These are phyloP conservation scores for Volucella inflata DNA, from an alignment of 2,888 invertebrate species.

Conservation along the genomic window DNA sequence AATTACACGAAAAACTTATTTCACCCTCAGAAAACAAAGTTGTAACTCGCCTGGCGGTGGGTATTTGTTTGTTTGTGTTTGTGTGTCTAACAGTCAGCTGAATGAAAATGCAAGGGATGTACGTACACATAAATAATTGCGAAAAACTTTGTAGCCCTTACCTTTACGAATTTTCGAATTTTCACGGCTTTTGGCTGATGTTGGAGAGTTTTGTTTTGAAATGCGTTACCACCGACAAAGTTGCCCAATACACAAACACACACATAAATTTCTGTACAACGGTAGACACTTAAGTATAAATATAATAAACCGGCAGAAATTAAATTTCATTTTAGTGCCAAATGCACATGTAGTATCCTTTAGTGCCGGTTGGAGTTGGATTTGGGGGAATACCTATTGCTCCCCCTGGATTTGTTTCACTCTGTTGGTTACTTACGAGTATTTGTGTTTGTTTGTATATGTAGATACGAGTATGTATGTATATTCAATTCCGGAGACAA, in stretches of 20 bases:
- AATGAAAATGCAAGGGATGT: neutral
- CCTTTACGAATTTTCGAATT: neutral
- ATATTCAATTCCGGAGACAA: slow-evolving; percentile 57
- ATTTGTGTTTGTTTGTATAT: slow-evolving; percentile 11
- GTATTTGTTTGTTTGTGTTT: neutral
- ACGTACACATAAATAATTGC: slow-evolving; percentile 4
- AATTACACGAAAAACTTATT: slow-evolving; percentile 42
- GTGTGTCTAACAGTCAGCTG: slow-evolving; percentile 5
- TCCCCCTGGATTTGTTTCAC: slow-evolving; percentile 45
- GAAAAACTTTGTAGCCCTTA: slow-evolving; percentile 11
- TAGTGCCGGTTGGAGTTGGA: neutral
- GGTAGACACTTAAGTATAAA: slow-evolving; percentile 22
- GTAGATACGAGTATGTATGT: neutral
- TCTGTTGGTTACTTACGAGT: slow-evolving; percentile 16
- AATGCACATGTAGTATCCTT: slow-evolving; percentile 38
- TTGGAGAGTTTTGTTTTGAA: slow-evolving; percentile 2
- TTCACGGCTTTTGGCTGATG: neutral
- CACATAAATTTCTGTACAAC: slow-evolving; percentile 1
- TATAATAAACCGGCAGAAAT: slow-evolving; percentile 66
- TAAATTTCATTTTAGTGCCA: slow-evolving; percentile 62
- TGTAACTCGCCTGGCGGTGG: neutral
- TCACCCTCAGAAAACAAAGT: slow-evolving; percentile 11
- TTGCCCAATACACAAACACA: slow-evolving; percentile 21
- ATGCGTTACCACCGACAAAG: slow-evolving; percentile 46
- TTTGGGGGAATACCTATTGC: neutral